Conservation (phyloP, 92 coral and sea anemone species). For the Pocillopora meandrina region DNA sequence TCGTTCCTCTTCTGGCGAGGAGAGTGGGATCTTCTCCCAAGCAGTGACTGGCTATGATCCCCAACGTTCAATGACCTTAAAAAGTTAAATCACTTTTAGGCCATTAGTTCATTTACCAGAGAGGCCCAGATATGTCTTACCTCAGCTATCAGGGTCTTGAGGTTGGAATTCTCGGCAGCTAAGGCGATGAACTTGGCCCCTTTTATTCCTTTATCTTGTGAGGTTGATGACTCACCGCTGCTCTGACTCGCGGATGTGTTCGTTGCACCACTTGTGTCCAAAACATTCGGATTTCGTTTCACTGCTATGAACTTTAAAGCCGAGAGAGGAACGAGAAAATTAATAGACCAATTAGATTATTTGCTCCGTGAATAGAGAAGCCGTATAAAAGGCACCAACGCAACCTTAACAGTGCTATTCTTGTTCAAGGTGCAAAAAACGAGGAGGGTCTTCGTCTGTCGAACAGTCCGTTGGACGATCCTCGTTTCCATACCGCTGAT, state of each 20-base stretch:
- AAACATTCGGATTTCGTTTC: slow-evolving; percentile 58
- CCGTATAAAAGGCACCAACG: not conserved
- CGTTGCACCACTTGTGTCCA: slow-evolving; percentile 51
- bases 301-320: slow-evolving; percentile 49
- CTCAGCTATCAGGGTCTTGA: slow-evolving; percentile 53
- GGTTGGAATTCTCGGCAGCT: slow-evolving; percentile 71
- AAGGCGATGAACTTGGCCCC: slow-evolving; percentile 69
- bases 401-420: not conserved
- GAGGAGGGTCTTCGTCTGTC: too few relatives aligned
- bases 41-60: too few relatives aligned
- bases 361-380: not conserved
- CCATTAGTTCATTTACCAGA: too few relatives aligned
- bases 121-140: slow-evolving; percentile 18
- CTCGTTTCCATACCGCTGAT: too few relatives aligned
- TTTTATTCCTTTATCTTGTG: slow-evolving; percentile 50
- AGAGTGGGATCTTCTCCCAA: too few relatives aligned
- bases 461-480: too few relatives aligned
- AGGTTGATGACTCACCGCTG: slow-evolving; percentile 57
- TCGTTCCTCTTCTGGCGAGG: too few relatives aligned
- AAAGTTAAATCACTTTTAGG: too few relatives aligned
- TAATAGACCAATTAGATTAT: not conserved
- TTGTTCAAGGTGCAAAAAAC: too few relatives aligned
- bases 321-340: not conserved
- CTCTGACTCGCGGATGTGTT: slow-evolving; percentile 53
- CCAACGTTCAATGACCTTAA: too few relatives aligned